Conservation (phyloP, 2,113 vertebrate species). For the Poecile atricapillus region DNA sequence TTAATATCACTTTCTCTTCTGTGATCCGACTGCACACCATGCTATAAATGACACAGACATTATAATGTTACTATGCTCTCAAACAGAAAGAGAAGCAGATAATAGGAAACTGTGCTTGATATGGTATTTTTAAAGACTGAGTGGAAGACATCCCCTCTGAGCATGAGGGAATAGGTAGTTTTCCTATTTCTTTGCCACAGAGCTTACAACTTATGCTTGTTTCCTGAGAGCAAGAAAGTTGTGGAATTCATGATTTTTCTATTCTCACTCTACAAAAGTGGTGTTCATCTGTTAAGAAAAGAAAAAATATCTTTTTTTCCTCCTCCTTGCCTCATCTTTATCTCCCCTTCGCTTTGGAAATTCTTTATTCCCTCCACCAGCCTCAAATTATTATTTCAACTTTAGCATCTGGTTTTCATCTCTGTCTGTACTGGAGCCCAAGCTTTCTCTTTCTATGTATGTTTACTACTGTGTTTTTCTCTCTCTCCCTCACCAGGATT, state of each 20-base stretch:
- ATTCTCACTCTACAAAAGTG: background rate
- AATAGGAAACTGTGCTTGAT: background rate
- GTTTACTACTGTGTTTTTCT: background rate
- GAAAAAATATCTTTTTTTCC: background rate
- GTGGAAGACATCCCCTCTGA: background rate
- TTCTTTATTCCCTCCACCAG: background rate
- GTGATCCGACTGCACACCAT: background rate
- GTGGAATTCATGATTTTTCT: background rate
- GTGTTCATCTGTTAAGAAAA: background rate
- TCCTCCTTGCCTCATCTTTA: background rate
- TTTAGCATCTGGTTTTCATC: background rate
- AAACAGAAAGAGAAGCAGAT: background rate
- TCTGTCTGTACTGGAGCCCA: background rate
- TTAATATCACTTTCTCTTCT: background rate
- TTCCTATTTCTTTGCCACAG: background rate
- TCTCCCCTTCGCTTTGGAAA: background rate
- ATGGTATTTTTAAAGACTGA: background rate
- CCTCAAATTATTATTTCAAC: background rate
- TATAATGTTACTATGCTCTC: background rate
- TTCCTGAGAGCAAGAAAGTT: background rate
- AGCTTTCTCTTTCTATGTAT: background rate
- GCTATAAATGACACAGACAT: background rate
- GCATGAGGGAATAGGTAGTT: background rate
- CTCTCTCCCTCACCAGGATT: accelerated
- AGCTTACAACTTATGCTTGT: background rate